Evolutionary conservation across 1,140 invertebrate genomes (phyloP).

Genomic region (Ceratosolen fusciceps): DNA sequence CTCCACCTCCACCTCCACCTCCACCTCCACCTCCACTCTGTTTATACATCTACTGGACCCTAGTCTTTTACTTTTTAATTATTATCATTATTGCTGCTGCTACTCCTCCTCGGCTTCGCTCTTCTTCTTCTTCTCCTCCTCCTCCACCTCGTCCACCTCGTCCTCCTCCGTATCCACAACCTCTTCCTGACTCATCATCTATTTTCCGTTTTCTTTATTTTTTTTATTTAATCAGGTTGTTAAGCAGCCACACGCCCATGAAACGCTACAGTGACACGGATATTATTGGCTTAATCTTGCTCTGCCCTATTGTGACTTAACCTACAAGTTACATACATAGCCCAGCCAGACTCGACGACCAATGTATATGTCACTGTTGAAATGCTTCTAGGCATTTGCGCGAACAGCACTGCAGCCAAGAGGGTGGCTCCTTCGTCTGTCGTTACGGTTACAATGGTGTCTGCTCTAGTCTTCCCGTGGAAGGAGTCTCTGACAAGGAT

Average conservation of each 20-base stretch:
- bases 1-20: too few relatives aligned
- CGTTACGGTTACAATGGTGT: conserved; percentile 91
- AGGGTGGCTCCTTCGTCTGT: conserved; percentile 91
- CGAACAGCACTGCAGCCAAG: conserved; percentile 85
- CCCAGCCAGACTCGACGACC: not conserved
- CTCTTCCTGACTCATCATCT: not conserved
- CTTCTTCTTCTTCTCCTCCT: not conserved
- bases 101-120: conserved; percentile 7
- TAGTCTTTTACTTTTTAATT: too few relatives aligned
- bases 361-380: conserved; percentile 25
- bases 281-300: conserved; percentile 22
- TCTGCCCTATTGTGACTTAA: conserved; percentile 27
- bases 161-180: not conserved
- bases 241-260: not conserved
- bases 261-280: conserved; percentile 23
- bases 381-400: conserved; percentile 79
- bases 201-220: not conserved
- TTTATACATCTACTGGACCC: too few relatives aligned
- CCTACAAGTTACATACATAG: conserved; percentile 10
- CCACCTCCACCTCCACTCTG: too few relatives aligned
- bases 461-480: conserved; percentile 87
- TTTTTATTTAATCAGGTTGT: conserved; percentile 21
- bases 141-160: not conserved
- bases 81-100: too few relatives aligned
- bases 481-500: conserved; percentile 90